These are phyloP conservation scores for Palythoa heliodiscus DNA, from an alignment of 92 coral and sea anemone genomes.

Conservation along the genomic window DNA sequence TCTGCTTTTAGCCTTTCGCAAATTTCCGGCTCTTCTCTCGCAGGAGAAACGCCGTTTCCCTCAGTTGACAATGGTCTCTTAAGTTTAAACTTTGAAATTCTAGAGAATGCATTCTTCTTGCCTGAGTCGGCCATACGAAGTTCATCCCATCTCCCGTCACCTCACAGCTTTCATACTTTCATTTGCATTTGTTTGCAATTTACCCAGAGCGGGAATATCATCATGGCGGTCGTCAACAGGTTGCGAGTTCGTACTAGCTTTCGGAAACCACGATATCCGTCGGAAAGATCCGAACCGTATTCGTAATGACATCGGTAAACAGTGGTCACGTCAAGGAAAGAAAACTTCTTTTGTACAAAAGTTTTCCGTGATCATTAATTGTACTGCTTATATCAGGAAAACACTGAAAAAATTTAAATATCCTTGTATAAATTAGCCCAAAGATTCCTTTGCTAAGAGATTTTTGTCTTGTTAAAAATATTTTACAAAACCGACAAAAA, in stretches of 20 bases:
- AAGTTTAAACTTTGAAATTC: slow-evolving; percentile 24
- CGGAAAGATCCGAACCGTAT: slow-evolving; percentile 13
- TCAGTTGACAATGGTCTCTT: slow-evolving; percentile 30
- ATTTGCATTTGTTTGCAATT: slow-evolving; percentile 46
- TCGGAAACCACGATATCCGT: slow-evolving; percentile 7
- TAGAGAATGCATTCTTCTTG: slow-evolving; percentile 32
- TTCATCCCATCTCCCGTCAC: slow-evolving; percentile 52
- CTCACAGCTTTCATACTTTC: slow-evolving; percentile 38
- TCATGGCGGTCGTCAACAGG: slow-evolving; percentile 30
- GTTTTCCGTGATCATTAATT: neutral
- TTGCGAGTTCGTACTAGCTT: slow-evolving; percentile 16
- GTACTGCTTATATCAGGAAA: no score
- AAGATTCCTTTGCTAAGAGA: no score
- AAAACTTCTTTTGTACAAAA: neutral
- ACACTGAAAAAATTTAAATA: no score
- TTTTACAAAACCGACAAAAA: no score
- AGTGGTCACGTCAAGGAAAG: neutral
- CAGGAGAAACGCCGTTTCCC: neutral
- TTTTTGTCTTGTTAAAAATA: no score
- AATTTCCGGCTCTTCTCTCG: slow-evolving; percentile 65
- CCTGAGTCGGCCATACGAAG: slow-evolving; percentile 47
- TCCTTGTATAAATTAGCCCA: no score
- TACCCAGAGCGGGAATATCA: slow-evolving; percentile 37
- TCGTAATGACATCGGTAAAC: neutral
- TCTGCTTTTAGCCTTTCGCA: slow-evolving; percentile 82